These are phyloP conservation scores for Pardalotus punctatus DNA, from an alignment of 2,113 vertebrate species.

Conservation along the genomic window DNA sequence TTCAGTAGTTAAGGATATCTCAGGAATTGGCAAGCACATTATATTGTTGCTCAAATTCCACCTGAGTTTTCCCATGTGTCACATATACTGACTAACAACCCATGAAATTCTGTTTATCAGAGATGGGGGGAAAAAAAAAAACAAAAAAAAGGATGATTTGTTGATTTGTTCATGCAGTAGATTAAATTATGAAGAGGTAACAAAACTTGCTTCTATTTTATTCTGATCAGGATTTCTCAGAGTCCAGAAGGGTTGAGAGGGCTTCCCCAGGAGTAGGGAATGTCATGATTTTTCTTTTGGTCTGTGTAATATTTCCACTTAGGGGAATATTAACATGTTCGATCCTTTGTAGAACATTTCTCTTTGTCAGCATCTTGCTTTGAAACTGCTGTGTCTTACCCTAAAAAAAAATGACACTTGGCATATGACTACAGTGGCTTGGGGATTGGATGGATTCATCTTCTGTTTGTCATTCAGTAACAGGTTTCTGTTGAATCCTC, in stretches of 20 bases:
- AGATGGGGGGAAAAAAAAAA: background rate
- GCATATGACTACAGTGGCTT: background rate
- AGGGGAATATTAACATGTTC: constrained; percentile 42
- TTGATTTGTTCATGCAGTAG: background rate
- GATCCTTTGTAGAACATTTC: constrained; percentile 41
- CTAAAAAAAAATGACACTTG: constrained; percentile 18
- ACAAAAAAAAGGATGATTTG: background rate
- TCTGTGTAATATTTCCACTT: constrained; percentile 14
- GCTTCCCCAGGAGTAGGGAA: background rate
- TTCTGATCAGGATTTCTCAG: constrained; percentile 14
- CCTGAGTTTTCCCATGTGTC: background rate
- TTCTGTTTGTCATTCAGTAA: constrained; percentile 39
- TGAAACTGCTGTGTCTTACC: constrained; percentile 29
- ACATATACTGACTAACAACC: background rate
- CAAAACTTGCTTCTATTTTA: background rate
- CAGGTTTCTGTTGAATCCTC: background rate
- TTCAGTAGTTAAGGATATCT: background rate
- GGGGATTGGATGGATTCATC: constrained; percentile 33
- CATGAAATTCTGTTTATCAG: background rate
- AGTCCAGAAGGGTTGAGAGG: background rate
- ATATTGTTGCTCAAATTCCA: background rate
- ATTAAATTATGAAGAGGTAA: background rate
- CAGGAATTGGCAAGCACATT: background rate
- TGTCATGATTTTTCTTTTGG: constrained; percentile 12
- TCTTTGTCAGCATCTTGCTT: constrained; percentile 54